Base-by-base conservation (phyloP, 2,888 invertebrate species). In the Suillia variegata region DNA sequence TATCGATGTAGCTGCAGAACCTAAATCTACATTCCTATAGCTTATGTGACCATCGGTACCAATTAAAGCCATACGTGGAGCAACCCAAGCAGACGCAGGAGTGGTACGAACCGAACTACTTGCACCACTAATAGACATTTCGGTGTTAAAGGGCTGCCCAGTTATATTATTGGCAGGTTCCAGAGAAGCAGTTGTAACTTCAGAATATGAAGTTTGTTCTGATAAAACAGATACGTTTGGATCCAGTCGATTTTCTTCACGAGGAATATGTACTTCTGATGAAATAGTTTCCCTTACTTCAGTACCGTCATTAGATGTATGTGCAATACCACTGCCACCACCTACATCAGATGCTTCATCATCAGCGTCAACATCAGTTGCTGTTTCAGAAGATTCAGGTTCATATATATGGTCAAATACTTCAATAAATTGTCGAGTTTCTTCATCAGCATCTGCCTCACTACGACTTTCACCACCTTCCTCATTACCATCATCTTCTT, bases 391-490 rank as follows among this genome's bases (percentile, higher is more conserved):
- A 17, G 79, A 77, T 54, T 78, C 78, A 0, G 75, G 77, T 21
- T 80, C 77, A 61, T 79, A 81, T 26, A 79, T 78, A 59, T 80
- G 77, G 67, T 80, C 80, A 45, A 78, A 80, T 18, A 80, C 78
- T 66, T 81, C 82, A 55, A 80, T 79, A 54, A 78, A 81, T 54
- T 80, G 81, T 3, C 81, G 76, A 0, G 80, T 79, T 56, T 81
- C 82, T 58, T 83, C 83, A 54, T 83, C 82, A 6, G 77, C 80
- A 62, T 81, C 80, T 3, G 80, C 76, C 60, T 82, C 82, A 17
- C 81, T 81, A 3, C 80, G 80, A 62, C 82, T 80, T 58, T 82
- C 82, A 10, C 69, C 77, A 62, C 81, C 81, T 20, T 84, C 84
- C 62, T 84, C 83, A 58, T 80, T 83, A 48, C 80, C 82, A 60